Evolutionary conservation across 2,888 invertebrate species (phyloP).

Genomic region (Gerris lacustris): DNA sequence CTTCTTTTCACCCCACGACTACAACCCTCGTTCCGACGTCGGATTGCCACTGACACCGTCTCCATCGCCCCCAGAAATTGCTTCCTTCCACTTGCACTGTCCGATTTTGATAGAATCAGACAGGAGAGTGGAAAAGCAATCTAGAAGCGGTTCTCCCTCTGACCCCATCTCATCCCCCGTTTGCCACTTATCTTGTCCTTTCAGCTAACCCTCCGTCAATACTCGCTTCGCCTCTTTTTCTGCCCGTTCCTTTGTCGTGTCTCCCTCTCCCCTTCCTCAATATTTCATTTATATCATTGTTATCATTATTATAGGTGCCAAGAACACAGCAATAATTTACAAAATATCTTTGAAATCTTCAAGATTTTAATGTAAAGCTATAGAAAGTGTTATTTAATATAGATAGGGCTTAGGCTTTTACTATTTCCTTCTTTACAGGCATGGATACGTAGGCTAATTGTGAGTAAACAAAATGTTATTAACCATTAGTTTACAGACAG

Average conservation of each 20-base stretch:
- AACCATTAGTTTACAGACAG: too few species aligned
- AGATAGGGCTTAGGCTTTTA: too few species aligned
- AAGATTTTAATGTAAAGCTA: too few species aligned
- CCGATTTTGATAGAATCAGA: neutral
- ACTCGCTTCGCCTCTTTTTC: neutral
- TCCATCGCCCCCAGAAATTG: neutral
- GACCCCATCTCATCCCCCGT: neutral
- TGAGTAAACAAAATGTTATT: too few species aligned
- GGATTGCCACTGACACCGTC: neutral
- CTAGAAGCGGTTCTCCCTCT: neutral
- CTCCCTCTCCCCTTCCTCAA: neutral
- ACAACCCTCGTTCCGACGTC: neutral
- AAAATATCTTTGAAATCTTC: too few species aligned
- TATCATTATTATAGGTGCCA: too few species aligned
- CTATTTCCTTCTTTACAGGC: too few species aligned
- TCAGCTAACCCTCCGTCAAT: slow-evolving; percentile 1
- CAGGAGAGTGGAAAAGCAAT: neutral
- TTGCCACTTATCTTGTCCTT: neutral
- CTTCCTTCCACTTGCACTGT: neutral
- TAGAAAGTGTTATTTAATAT: too few species aligned
- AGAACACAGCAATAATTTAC: too few species aligned
- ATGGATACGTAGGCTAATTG: too few species aligned
- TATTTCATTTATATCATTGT: neutral
- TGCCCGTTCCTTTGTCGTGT: neutral
- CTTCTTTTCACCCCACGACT: too few species aligned